Base-by-base conservation (phyloP, 2,113 vertebrate species). In the Indicator maculatus region DNA sequence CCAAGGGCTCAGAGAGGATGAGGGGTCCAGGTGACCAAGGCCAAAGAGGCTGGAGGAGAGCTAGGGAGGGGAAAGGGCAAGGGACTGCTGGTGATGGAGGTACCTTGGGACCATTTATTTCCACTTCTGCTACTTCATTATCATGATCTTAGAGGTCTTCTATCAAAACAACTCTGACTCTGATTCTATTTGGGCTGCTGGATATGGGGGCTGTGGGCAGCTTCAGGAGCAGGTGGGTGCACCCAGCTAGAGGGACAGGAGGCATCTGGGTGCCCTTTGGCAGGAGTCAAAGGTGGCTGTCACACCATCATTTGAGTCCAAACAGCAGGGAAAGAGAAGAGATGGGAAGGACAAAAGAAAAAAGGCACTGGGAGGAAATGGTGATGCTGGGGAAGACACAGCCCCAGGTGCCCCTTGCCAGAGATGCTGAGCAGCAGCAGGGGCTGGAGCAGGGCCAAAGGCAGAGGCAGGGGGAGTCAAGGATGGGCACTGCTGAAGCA, bases 241-340 rank as follows among this genome's bases (percentile, higher is more conserved):
- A 33, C 76, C 27, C 1, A 16, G n/a, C 19, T 8, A 3, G 28
- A 65, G 44, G 30, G 50, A 12, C 56, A 84, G 41, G 63, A 63
- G 65, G 60, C 38, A 71, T 31, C 64, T 47, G 30, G 23, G 44
- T 63, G 26, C 12, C 36, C 39, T 60, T 70, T 50, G 50, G 26
- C 18, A 50, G 76, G 72, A 86, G 36, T 20, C 2, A 6, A 50
- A 93, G 45, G 39, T 0, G 0, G 50, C 66, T 72, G 9, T 69
- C 0, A 0, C 21, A 28, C 8, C 38, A 28, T 36, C 1, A 0
- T 63, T 70, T 77, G 36, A 41, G 52, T 63, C 21, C 50, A 63
- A 73, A 45, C 12, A 72, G 27, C 10, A 70, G 67, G 47, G 65
- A 24, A 75, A 64, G 39, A 70, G 31, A 31, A 75, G 50, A 86